Base-by-base conservation (phyloP, 2,888 invertebrate species). In the Eurytoma adleriae region DNA sequence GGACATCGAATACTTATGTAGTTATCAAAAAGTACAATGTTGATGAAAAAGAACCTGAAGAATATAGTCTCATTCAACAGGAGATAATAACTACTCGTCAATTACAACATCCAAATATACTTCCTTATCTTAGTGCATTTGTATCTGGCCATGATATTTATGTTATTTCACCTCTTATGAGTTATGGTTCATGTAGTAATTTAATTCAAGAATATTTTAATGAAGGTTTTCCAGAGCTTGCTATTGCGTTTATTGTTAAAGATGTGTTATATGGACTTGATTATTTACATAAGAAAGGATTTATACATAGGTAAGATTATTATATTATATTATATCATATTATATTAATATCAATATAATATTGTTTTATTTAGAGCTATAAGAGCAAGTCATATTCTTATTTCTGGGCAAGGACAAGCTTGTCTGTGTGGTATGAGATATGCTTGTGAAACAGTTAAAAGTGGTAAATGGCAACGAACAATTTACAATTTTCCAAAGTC, bases 201-300 rank as follows among this genome's bases (percentile, higher is more conserved):
- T 93, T 97, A 83, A 92, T 97, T 10, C 93, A 93, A 86, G 94
- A 94, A 84, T 95, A 96, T 91, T 98, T 96, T 89, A 93, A 91
- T 77, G 92, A 93, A 85, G 97, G 98, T 3, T 92, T 98, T 76
- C 95, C 96, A 0, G 98, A 98, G 91, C 91, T 94, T 68, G 95
- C 96, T 10, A 95, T 97, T 85, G 94, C 96, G 13, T 92, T 95
- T 74, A 95, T 98, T 84, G 90, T 97, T 74, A 92, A 94, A 85
- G 97, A 97, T 91, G 93, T 96, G 4, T 91, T 98, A 59, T 92
- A 93, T 70, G 98, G 96, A 0, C 91, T 98, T 64, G 94, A 95
- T 86, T 98, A 98, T 91, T 92, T 98, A 81, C 98, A 98, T 89
- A 93, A 93, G 83, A 95, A 95, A 88, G 95, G 96, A 75, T 95